Evolutionary conservation across 2,888 invertebrate genomes (phyloP).

Genomic region (Drosophila meridionalis): DNA sequence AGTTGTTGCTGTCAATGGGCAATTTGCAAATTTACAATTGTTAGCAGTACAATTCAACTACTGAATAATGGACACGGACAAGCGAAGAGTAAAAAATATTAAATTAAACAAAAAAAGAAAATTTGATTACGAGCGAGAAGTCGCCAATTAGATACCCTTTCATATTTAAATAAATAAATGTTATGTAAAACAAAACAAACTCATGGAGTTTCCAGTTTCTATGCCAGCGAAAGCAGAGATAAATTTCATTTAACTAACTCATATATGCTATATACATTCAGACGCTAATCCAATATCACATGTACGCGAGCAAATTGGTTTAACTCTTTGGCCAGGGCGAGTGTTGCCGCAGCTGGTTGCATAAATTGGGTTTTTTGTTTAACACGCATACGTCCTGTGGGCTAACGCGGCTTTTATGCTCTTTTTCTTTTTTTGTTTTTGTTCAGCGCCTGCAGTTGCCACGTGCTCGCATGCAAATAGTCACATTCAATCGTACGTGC

Average conservation of each 20-base stretch:
- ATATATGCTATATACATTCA: background rate
- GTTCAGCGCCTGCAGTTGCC: constrained; percentile 35
- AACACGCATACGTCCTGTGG: constrained; percentile 42
- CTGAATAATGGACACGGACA: constrained; percentile 9
- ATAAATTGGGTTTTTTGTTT: constrained; percentile 52
- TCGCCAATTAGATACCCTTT: constrained; percentile 1
- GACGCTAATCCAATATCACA: constrained; percentile 3
- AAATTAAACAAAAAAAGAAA: background rate
- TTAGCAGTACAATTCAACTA: constrained; percentile 31
- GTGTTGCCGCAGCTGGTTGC: constrained; percentile 35
- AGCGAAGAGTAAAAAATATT: background rate
- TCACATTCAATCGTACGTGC: constrained; percentile 45
- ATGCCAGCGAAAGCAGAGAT: background rate
- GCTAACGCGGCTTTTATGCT: constrained; percentile 7
- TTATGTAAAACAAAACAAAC: background rate
- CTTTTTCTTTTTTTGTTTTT: background rate
- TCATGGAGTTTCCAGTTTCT: background rate
- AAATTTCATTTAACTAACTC: background rate
- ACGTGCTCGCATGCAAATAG: constrained; percentile 51
- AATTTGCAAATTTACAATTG: constrained; percentile 58
- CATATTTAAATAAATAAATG: too few species aligned
- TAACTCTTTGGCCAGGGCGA: constrained; percentile 8
- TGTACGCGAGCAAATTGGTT: constrained; percentile 1
- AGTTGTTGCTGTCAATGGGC: constrained; percentile 36
- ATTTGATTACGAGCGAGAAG: too few species aligned